phyloP scores from a whole-genome alignment of 2,113 vertebrate species.

The Cricetomys ansorgei region DNA sequence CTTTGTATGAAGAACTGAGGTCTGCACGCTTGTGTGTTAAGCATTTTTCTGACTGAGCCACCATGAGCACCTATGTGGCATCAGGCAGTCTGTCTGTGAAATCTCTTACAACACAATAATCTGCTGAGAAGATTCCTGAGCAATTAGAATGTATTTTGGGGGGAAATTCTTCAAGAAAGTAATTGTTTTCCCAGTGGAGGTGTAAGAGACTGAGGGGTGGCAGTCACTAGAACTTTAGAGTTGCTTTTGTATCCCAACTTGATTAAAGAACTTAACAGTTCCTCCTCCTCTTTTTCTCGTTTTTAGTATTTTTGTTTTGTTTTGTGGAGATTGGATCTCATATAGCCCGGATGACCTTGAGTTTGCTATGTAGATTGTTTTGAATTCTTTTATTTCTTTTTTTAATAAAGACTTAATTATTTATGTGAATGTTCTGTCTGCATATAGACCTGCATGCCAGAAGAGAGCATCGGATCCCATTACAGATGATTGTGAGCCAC shows the following conservation, averaged over 20 bases:
- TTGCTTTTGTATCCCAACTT: not conserved
- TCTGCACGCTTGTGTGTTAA: no score
- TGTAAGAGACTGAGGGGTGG: not conserved
- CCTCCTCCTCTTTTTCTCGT: not conserved
- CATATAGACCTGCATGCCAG: no score
- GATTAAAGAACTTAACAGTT: constrained; percentile 34
- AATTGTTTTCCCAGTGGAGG: constrained; percentile 13
- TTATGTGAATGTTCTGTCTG: no score
- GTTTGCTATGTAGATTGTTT: not conserved
- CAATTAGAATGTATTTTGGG: constrained; percentile 21
- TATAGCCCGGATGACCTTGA: not conserved
- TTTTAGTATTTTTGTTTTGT: not conserved
- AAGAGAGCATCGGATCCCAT: no score
- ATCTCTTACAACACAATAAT: constrained; percentile 61
- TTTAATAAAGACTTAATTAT: no score
- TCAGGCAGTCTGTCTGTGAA: constrained; percentile 60
- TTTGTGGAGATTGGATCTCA: not conserved
- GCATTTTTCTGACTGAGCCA: not conserved
- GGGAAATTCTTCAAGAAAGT: not conserved
- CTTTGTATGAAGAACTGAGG: not conserved
- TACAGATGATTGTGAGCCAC: no score
- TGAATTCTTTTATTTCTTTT: no score
- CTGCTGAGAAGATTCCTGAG: constrained; percentile 45
- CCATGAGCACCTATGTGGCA: constrained; percentile 46
- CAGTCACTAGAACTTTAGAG: not conserved